phyloP scores from a whole-genome alignment of 37 sponge, comb jelly and placozoan genomes.

The Halisarca cf. caerulea region DNA sequence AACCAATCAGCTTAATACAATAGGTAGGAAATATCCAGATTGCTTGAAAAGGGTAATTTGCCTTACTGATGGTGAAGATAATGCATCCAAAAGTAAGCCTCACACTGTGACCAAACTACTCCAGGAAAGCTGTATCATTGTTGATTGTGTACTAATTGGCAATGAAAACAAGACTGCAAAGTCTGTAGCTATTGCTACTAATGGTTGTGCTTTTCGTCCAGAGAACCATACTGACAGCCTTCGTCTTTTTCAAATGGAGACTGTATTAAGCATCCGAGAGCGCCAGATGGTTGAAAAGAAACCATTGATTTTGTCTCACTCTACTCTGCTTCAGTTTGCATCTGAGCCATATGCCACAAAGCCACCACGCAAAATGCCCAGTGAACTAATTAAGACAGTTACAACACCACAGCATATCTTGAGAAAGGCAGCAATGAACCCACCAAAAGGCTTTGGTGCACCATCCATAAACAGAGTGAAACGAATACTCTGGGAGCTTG shows the following conservation, averaged over 20 bases:
- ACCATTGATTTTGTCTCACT: not conserved
- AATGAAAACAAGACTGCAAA: slow-evolving; percentile 23
- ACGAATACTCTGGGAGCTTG: slow-evolving; percentile 27
- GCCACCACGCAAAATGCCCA: slow-evolving; percentile 19
- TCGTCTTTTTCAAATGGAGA: slow-evolving; percentile 48
- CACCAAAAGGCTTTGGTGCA: slow-evolving; percentile 15
- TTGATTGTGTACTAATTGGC: slow-evolving; percentile 29
- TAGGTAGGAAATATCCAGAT: slow-evolving; percentile 5
- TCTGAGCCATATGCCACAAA: slow-evolving; percentile 3
- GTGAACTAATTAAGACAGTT: slow-evolving; percentile 16
- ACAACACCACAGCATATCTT: slow-evolving; percentile 10
- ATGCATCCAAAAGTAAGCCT: slow-evolving; percentile 19
- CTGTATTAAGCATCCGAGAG: slow-evolving; percentile 19
- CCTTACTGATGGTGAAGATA: slow-evolving; percentile 48
- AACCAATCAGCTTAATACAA: slow-evolving; percentile 20
- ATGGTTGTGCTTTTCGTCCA: slow-evolving; percentile 38
- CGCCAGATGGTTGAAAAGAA: not conserved
- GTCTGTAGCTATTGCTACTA: slow-evolving; percentile 32
- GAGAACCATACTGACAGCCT: slow-evolving; percentile 33
- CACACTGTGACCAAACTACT: slow-evolving; percentile 5
- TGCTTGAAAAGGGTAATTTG: slow-evolving; percentile 42
- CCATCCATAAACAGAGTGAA: not conserved
- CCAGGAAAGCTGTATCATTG: slow-evolving; percentile 5
- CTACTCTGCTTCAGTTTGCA: not conserved
- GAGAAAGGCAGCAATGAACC: not conserved